phyloP scores from a whole-genome alignment of 2,888 invertebrate genomes.

The Cantharis flavilabris region DNA sequence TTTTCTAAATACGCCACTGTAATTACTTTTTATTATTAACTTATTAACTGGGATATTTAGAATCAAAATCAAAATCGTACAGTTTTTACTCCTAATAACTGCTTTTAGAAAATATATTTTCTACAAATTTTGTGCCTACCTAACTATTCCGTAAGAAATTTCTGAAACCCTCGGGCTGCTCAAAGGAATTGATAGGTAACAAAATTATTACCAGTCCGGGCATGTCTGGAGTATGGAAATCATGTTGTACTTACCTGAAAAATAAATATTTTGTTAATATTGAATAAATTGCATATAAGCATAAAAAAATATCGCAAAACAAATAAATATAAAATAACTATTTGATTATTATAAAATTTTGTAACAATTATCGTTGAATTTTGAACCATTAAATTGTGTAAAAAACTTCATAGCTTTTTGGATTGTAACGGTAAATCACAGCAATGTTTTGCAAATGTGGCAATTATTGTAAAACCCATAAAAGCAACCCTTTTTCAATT shows the following conservation, averaged over 20 bases:
- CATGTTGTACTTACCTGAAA: background rate
- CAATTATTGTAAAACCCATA: background rate
- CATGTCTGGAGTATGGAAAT: background rate
- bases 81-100: too few species aligned
- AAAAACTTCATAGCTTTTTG: background rate
- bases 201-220: too few species aligned
- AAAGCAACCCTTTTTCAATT: background rate
- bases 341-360: background rate
- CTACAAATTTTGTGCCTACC: too few species aligned
- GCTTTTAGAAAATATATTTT: too few species aligned
- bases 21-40: too few species aligned
- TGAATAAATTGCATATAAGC: background rate
- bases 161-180: too few species aligned
- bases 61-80: too few species aligned
- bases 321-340: background rate
- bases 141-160: too few species aligned
- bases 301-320: too few species aligned
- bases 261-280: background rate
- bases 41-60: too few species aligned
- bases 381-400: background rate
- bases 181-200: too few species aligned
- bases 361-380: background rate
- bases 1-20: too few species aligned
- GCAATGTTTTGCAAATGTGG: background rate
- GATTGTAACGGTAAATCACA: background rate